Percentiles rank a stretch among this genome's conserved stretches.
phyloP scores from a whole-genome alignment of 1,140 invertebrate species.

The Halictus rubicundus region DNA sequence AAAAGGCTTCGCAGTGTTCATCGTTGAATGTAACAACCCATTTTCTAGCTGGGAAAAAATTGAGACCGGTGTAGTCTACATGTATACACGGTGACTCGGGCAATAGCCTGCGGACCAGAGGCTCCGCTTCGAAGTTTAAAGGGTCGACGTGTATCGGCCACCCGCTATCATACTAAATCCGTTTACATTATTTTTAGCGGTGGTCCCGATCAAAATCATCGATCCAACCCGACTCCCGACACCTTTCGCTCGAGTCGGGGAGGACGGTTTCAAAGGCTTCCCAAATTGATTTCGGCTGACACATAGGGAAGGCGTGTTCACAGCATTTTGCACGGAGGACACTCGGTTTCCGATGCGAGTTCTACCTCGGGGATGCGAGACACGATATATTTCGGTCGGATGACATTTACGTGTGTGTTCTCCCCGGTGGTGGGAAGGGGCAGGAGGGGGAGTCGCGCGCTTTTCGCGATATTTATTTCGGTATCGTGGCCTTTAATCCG shows the following conservation, averaged over 20 bases:
- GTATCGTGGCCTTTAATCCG: neutral
- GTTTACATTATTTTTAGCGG: neutral
- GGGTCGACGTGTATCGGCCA: neutral
- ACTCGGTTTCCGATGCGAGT: neutral
- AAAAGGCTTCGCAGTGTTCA: slow-evolving; percentile 24
- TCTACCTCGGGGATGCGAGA: neutral
- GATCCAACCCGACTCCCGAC: neutral
- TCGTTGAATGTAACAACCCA: slow-evolving; percentile 21
- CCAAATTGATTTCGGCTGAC: neutral
- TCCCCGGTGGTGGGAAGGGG: too few relatives aligned
- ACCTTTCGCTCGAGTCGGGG: neutral
- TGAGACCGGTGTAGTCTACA: slow-evolving; percentile 31
- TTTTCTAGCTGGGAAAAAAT: slow-evolving; percentile 17
- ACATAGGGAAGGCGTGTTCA: neutral
- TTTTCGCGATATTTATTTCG: neutral
- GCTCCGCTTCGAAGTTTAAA: slow-evolving; percentile 15
- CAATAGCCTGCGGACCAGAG: neutral
- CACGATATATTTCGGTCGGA: neutral
- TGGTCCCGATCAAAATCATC: neutral
- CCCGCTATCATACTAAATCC: neutral
- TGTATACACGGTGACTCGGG: slow-evolving; percentile 12
- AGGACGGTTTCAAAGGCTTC: neutral
- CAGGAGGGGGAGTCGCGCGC: too few relatives aligned
- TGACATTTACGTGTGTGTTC: neutral
- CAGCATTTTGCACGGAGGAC: neutral